Conservation (phyloP, 1,140 invertebrate genomes). For the Dendrolimus punctatus region DNA sequence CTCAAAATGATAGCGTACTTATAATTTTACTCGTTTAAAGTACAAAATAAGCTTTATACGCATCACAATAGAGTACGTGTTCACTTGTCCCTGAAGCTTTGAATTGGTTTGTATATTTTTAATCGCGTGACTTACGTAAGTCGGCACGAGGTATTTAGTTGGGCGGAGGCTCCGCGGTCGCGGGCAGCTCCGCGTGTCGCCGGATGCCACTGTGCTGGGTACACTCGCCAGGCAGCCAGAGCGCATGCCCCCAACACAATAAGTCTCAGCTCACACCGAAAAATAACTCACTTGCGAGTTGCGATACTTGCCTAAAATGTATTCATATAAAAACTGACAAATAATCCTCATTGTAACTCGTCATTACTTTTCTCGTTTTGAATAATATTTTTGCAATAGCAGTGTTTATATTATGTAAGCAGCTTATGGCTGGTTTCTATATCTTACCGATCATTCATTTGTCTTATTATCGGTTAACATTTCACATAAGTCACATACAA, state of each 20-base stretch:
- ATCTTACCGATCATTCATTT: too few species aligned
- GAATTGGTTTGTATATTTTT: constrained; percentile 18
- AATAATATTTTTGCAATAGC: too few species aligned
- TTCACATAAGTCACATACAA: too few species aligned
- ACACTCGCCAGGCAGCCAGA: constrained; percentile 23
- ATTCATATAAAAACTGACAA: constrained; percentile 40
- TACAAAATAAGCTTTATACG: too few species aligned
- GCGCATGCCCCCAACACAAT: constrained; percentile 55
- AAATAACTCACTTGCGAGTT: constrained; percentile 32
- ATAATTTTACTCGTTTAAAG: too few species aligned
- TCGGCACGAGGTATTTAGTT: constrained; percentile 20
- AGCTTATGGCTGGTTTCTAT: background rate
- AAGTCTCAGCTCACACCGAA: constrained; percentile 41
- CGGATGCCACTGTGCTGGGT: constrained; percentile 39
- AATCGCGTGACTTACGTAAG: constrained; percentile 54
- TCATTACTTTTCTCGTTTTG: too few species aligned
- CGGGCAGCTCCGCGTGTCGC: constrained; percentile 32
- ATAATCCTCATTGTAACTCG: constrained; percentile 21
- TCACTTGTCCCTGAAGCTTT: too few species aligned
- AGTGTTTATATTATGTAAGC: too few species aligned
- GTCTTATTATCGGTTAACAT: too few species aligned
- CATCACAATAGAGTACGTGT: too few species aligned
- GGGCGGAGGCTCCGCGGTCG: constrained; percentile 9
- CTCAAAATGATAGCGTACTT: too few species aligned
- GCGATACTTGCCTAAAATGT: constrained; percentile 42